Base-by-base conservation (phyloP, 2,113 vertebrate genomes). In the Callocephalon fimbriatum region DNA sequence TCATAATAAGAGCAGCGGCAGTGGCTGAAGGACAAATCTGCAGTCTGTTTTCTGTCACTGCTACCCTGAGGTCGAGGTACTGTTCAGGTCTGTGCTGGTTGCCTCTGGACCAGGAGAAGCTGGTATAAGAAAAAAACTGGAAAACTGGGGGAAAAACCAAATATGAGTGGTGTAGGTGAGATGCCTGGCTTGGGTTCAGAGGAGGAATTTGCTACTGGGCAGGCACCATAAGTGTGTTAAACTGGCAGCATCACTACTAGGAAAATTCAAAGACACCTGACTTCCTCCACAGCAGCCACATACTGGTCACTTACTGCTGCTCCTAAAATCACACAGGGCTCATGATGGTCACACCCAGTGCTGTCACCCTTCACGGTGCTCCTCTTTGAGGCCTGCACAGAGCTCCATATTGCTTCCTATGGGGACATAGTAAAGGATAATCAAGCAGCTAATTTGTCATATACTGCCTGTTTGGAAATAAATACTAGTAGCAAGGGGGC, bases 281-380 rank as follows among this genome's bases (percentile, higher is more conserved):
- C 17, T 47, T 84, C 20, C 9, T 71, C 50, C 32, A 29, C 5
- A 51, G 73, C 23, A 84, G n/a, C 38, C 2, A 1, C 40, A 23
- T 26, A 12, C 14, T 17, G 1, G 38, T 48, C 48, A 68, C 10
- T 32, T 47, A 17, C 11, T 35, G 11, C 29, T 29, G 45, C 75
- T 42, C 29, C 73, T 77, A 5, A 48, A 16, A 50, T 16, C 42
- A 47, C 37, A 9, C 18, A 61, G 42, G 59, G 68, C 51, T 74
- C 54, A 58, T 22, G 38, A 25, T 0, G 4, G 66, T 6, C 61
- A 54, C 40, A 37, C 59, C 35, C 72, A 51, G 40, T 1, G 35
- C 32, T 25, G 50, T 29, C 2, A 1, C 50, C 44, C 35, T 38
- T 40, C 26, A 35, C 2, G 7, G 4, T 1, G 1, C 27, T 42